phyloP scores from a whole-genome alignment of 2,888 invertebrate species.

The Ypsolopha sequella region DNA sequence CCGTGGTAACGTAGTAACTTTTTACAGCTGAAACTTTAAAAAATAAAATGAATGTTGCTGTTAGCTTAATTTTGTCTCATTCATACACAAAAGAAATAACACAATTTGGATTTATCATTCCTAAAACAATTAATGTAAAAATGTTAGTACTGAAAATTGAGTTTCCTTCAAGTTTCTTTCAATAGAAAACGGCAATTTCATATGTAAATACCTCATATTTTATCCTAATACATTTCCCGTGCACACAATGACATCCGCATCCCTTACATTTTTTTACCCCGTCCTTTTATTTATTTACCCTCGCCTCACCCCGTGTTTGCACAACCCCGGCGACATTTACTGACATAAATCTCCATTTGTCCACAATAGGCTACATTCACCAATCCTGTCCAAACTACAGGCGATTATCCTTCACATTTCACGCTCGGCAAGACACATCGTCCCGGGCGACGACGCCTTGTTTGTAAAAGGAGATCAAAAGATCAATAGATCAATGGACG shows the following conservation, averaged over 20 bases:
- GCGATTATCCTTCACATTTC: constrained; percentile 26
- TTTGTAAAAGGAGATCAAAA: constrained; percentile 7
- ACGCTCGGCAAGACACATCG: constrained; percentile 28
- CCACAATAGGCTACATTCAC: constrained; percentile 17
- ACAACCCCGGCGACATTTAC: constrained; percentile 39
- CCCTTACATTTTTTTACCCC: constrained; percentile 11
- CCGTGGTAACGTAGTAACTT: no score
- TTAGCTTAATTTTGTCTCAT: no score
- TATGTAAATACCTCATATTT: no score
- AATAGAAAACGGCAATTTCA: no score
- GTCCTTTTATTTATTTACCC: constrained; percentile 33
- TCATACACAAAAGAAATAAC: no score
- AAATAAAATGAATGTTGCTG: no score
- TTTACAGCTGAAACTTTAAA: no score
- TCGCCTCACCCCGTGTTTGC: constrained; percentile 30
- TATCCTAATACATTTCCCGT: no score
- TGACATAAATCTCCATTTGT: constrained; percentile 54
- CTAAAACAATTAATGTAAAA: no score
- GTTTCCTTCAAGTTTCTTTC: no score
- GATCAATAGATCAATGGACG: constrained; percentile 11
- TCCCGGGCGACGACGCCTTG: constrained; percentile 24
- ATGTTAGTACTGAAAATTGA: no score
- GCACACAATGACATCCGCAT: neutral
- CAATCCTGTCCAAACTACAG: constrained; percentile 34
- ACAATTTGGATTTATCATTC: no score